Base-by-base conservation (phyloP, 2,888 invertebrate genomes). In the Chouioia cunea region DNA sequence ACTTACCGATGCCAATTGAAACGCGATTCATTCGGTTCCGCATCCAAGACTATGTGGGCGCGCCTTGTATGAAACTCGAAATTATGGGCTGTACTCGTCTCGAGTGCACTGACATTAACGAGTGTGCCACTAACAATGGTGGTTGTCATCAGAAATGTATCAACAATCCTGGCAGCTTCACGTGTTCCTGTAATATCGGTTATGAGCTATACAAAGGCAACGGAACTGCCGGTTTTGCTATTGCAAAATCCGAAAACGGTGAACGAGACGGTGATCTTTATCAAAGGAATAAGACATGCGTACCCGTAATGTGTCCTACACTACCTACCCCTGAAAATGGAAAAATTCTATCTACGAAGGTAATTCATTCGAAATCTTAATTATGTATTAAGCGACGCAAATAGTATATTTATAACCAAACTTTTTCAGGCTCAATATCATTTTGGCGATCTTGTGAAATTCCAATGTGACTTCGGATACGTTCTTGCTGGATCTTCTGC, bases 381-480 rank as follows among this genome's bases (percentile, higher is more conserved):
- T n/a, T n/a, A n/a, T n/a, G n/a, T n/a, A n/a, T n/a, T n/a, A n/a
- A n/a, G n/a, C n/a, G n/a, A 27, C 27, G 6, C 27, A 27, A 3
- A 27, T 6, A 27, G n/a, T 27, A 27, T 27, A 27, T 27, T 4
- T 27, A 27, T 27, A 27, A 4, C 6, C 10, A 36, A 36, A 36
- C 15, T 44, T 63, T 66, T 74, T 73, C 73, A 89, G 87, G 89
- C 89, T 66, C 89, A 92, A 80, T 96, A 93, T 83, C 95, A 97
- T 83, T 97, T 95, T 81, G 95, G 96, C 0, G 97, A 97, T 84
- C 88, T 94, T 52, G 92, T 97, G 0, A 91, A 91, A 75, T 97
- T 97, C 89, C 95, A 96, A 81, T 98, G 98, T 82, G 92, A 96
- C 80, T 97, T 97, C 85, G 98, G 98, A 18, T 96, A 95, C 82